Percentiles rank a stretch among this genome's conserved stretches.
Conservation (phyloP, 2,797 vertebrate genomes). For the Neoniphon sammara region DNA sequence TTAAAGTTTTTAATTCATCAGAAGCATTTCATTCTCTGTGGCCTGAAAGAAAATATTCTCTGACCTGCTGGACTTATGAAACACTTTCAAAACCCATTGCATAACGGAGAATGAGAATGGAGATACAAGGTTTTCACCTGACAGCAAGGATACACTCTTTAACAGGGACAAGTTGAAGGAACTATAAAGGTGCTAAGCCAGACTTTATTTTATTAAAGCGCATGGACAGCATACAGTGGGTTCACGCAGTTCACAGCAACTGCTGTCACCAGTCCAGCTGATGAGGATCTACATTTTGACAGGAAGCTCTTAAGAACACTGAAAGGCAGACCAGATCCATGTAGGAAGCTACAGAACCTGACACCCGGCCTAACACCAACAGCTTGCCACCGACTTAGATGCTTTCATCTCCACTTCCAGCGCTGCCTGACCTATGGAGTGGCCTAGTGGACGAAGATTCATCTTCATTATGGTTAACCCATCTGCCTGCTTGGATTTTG, state of each 20-base stretch:
- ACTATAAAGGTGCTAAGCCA: background rate
- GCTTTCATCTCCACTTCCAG: constrained; percentile 54
- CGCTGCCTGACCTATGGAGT: constrained; percentile 3
- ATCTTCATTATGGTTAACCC: constrained; percentile 35
- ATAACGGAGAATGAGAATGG: no score
- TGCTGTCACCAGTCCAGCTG: constrained; percentile 52
- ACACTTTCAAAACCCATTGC: no score
- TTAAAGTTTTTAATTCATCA: no score
- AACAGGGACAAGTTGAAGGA: constrained; percentile 1
- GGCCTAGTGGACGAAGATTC: constrained; percentile 3
- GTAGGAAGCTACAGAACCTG: constrained; percentile 51
- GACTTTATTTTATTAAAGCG: background rate
- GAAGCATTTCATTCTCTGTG: no score
- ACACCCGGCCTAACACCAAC: constrained; percentile 55
- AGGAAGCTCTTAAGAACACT: constrained; percentile 41
- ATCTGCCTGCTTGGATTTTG: background rate
- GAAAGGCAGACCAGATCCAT: constrained; percentile 48
- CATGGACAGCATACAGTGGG: background rate
- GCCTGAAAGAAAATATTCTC: no score
- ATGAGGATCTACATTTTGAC: constrained; percentile 47
- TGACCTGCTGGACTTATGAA: no score
- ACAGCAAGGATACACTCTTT: background rate
- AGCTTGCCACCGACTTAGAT: constrained; percentile 44
- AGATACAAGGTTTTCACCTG: background rate
- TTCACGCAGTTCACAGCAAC: constrained; percentile 43